Evolutionary conservation across 2,888 invertebrate genomes (phyloP), one percentile per base, ranked within the genome.

Genomic region (Euspilapteryx auroguttella): DNA sequence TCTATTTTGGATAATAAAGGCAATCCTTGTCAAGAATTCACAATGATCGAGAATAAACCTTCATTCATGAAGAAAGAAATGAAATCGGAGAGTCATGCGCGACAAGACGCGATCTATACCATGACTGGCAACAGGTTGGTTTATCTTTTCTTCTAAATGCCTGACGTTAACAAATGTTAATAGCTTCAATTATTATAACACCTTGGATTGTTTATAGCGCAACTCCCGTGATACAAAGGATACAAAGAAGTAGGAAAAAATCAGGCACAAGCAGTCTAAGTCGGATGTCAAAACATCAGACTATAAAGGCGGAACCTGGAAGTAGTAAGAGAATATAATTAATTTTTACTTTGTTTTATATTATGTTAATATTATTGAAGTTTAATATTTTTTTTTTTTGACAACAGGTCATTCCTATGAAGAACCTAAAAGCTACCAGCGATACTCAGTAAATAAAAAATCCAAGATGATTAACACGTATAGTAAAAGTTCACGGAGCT

Each of bases 121-220:
- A 55, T 69, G 4, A 65, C 66, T 6, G 55, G 66, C 1, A 63
- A 52, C 40, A 65, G 66, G 66, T 66, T n/a, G n/a, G n/a, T n/a
- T n/a, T n/a, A n/a, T n/a, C n/a, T n/a, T n/a, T n/a, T n/a, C n/a
- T n/a, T n/a, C n/a, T n/a, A n/a, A n/a, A n/a, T n/a, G n/a, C n/a
- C n/a, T n/a, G n/a, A n/a, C n/a, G n/a, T n/a, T n/a, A n/a, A n/a
- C n/a, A n/a, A n/a, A n/a, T n/a, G n/a, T n/a, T n/a, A n/a, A n/a
- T n/a, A n/a, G n/a, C n/a, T n/a, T n/a, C n/a, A n/a, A n/a, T n/a
- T n/a, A n/a, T n/a, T n/a, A n/a, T n/a, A n/a, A n/a, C n/a, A n/a
- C n/a, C n/a, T n/a, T n/a, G n/a, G n/a, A n/a, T n/a, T n/a, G n/a
- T n/a, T n/a, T n/a, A n/a, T n/a, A 68, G 65, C 35, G 66, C 66